Conservation (phyloP, 1,140 invertebrate genomes). For the Cephus cinctus region DNA sequence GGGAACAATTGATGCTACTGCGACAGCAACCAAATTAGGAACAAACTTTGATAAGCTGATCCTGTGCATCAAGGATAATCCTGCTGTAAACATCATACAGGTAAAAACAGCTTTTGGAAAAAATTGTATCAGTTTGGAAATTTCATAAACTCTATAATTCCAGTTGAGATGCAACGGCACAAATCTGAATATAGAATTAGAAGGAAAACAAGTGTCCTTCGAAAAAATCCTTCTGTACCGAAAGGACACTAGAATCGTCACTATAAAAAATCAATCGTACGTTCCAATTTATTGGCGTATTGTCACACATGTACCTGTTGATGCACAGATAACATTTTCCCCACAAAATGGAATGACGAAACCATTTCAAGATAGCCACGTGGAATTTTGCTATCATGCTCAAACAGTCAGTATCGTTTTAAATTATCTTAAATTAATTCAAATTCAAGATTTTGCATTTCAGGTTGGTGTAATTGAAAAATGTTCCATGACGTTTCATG, state of each 20-base stretch:
- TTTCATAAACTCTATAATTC: slow-evolving; percentile 11
- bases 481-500: slow-evolving; percentile 18
- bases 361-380: slow-evolving; percentile 8
- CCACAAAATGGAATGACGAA: slow-evolving; percentile 18
- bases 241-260: slow-evolving; percentile 20
- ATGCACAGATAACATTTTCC: slow-evolving; percentile 26
- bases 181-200: slow-evolving; percentile 32
- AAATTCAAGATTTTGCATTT: not conserved
- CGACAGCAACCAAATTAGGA: slow-evolving; percentile 23
- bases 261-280: slow-evolving; percentile 26
- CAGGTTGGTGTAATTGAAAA: slow-evolving; percentile 23
- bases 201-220: slow-evolving; percentile 30
- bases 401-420: slow-evolving; percentile 17
- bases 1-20: no score
- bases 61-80: slow-evolving; percentile 34
- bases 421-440: not conserved
- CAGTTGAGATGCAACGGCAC: slow-evolving; percentile 28
- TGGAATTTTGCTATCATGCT: slow-evolving; percentile 31
- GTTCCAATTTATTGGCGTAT: slow-evolving; percentile 31
- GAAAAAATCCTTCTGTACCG: slow-evolving; percentile 27
- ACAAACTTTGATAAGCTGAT: slow-evolving; percentile 21
- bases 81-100: slow-evolving; percentile 25
- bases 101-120: slow-evolving; percentile 19
- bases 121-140: slow-evolving; percentile 1
- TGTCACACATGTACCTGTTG: not conserved